Percentiles rank a stretch among this genome's conserved stretches.
Conservation (phyloP, 2,888 invertebrate species). For the Tuta absoluta region DNA sequence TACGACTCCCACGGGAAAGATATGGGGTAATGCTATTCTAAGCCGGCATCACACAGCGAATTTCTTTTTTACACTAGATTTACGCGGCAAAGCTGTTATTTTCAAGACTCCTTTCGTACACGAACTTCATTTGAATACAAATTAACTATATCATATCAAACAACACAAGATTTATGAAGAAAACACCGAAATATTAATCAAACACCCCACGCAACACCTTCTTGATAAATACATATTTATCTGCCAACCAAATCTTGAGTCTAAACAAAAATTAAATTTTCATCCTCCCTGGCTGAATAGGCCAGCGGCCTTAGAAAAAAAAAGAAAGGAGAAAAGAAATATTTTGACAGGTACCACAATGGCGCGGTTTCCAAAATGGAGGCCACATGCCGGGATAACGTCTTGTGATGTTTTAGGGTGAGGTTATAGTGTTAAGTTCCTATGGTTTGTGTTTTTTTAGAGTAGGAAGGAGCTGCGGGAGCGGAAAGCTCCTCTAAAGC, state of each 20-base stretch:
- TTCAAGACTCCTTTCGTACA: too few species aligned
- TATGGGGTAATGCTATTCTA: too few species aligned
- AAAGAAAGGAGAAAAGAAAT: conserved; percentile 58
- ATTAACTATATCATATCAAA: too few species aligned
- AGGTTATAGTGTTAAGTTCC: conserved; percentile 35
- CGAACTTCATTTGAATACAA: background rate
- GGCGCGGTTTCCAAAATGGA: conserved; percentile 54
- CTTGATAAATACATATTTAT: conserved; percentile 22
- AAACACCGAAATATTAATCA: background rate
- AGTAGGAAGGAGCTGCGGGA: too few species aligned
- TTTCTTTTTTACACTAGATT: too few species aligned
- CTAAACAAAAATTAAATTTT: conserved; percentile 20
- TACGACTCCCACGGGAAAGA: too few species aligned
- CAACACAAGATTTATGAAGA: background rate
- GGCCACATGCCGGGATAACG: conserved; percentile 56
- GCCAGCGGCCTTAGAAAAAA: conserved; percentile 27
- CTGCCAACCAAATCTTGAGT: background rate
- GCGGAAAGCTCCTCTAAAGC: too few species aligned
- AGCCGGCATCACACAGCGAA: too few species aligned
- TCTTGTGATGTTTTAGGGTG: conserved; percentile 37
- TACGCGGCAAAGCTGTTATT: too few species aligned
- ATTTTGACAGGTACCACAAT: conserved; percentile 74
- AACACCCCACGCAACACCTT: conserved; percentile 19
- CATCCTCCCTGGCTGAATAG: conserved; percentile 8
- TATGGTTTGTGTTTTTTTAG: too few species aligned